Base-by-base conservation (phyloP, 1,140 invertebrate genomes). In the Trachymyrmex septentrionalis region DNA sequence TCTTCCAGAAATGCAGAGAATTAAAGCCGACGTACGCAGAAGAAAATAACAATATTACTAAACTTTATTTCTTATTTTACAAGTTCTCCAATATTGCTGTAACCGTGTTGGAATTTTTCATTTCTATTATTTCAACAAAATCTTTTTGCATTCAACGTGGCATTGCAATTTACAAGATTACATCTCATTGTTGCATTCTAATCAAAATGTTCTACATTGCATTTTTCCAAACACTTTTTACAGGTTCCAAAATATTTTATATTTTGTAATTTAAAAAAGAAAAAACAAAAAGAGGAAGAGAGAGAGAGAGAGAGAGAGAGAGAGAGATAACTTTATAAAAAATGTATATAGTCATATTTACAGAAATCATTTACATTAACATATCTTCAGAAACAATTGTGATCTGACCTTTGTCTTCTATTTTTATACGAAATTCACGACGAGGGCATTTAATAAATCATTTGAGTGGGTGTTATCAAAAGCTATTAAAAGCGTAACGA, bases 401-500 rank as follows among this genome's bases (percentile, higher is more conserved):
- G 38, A 38, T 19, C 14, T 38, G 48, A 69, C 76, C 44, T 66
- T 21, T 30, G 16, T 72, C 27, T 19, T 24, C 12, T 82, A 82
- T 73, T 82, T 73, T 59, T 12, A 12, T 59, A 30, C 12, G 4
- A 72, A 59, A 48, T 16, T n/a, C 53, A 48, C 34, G 7, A 82
- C 67, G 7, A 61, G n/a, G 38, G 27, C 55, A 61, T 82, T 82
- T 44, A 73, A 73, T 73, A 73, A 82, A 30, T 82, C 53, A 59
- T 24, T 73, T 73, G 53, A 72, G 67, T 30, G 24, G 67, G 55
- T 34, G 67, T 61, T 82, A 73, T 73, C 53, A 82, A 82, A 81
- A 82, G 80, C 67, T 82, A 82, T 82, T 82, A 82, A 82, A 82
- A 73, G 80, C 80, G 12, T 73, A 73, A 82, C 80, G 67, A 82